Evolutionary conservation across 2,888 invertebrate genomes (phyloP), one percentile per base, ranked within the genome.

Genomic region (Euzophera pinguis): DNA sequence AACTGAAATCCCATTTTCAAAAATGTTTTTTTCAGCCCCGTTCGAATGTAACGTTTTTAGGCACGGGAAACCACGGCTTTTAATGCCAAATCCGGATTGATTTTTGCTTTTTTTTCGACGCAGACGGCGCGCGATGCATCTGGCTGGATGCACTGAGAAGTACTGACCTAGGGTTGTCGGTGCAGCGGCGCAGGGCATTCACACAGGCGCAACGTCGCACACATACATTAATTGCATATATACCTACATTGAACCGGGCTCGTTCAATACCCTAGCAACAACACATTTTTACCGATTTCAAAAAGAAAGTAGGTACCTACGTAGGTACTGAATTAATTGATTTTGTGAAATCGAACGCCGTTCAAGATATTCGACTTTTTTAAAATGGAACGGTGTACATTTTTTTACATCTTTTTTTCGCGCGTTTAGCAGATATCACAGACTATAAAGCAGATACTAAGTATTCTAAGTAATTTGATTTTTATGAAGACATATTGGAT

Each of bases 131-230:
- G 61, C 57, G 61, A 57, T 71, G 75, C 75, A 73, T 58, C 59
- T 69, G 50, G 54, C 52, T 55, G 65, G 64, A 57, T 77, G 75
- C 77, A 75, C 59, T 63, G 61, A 55, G 60, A 69, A 54, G 64
- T 66, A 75, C 75, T 76, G 74, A 71, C 74, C 75, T 77, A 77
- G 69, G 75, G 68, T 64, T 58, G 57, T 32, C 53, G 57, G 56
- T 72, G 71, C 75, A 74, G 51, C 65, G 69, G 53, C 65, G 71
- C 73, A 70, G 69, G 67, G 69, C 66, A 53, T 56, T 60, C 68
- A 66, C 67, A 71, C 69, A 53, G 22, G 39, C 57, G 55, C 58
- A 53, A 13, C 12, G 41, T 27, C 38, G 55, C 66, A 50, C 65
- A 61, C 65, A 61, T 63, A 52, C 51, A 53, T 52, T 37, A 38